These are phyloP conservation scores for Laticauda laticaudata DNA, from an alignment of 2,113 vertebrate species.

Conservation along the genomic window DNA sequence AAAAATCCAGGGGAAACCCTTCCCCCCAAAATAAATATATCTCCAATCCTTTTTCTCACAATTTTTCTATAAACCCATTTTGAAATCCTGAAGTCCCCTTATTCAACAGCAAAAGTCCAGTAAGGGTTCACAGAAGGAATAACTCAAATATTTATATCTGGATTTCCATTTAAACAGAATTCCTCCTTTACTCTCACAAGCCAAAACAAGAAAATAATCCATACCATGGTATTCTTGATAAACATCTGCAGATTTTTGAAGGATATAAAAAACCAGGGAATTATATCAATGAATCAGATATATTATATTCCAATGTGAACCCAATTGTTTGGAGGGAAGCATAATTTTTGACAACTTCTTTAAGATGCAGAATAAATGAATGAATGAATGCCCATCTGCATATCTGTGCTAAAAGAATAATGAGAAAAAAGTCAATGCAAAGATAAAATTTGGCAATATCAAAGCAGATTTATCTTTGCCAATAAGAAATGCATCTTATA, in stretches of 20 bases:
- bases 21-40: neutral
- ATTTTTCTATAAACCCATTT: neutral
- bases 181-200: neutral
- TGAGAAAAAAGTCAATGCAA: neutral
- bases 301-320: neutral
- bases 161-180: neutral
- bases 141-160: neutral
- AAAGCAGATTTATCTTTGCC: neutral
- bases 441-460: neutral
- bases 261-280: neutral
- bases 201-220: neutral
- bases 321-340: neutral
- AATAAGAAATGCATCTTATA: neutral
- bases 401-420: neutral
- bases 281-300: neutral
- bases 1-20: too few species aligned
- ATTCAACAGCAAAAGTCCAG: neutral
- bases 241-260: neutral
- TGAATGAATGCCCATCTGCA: neutral
- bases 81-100: neutral
- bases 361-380: neutral
- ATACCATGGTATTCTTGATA: neutral
- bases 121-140: neutral
- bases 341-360: neutral
- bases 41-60: neutral